Evolutionary conservation across 2,113 vertebrate species (phyloP).

Genomic region (Oncorhynchus gorbuscha): DNA sequence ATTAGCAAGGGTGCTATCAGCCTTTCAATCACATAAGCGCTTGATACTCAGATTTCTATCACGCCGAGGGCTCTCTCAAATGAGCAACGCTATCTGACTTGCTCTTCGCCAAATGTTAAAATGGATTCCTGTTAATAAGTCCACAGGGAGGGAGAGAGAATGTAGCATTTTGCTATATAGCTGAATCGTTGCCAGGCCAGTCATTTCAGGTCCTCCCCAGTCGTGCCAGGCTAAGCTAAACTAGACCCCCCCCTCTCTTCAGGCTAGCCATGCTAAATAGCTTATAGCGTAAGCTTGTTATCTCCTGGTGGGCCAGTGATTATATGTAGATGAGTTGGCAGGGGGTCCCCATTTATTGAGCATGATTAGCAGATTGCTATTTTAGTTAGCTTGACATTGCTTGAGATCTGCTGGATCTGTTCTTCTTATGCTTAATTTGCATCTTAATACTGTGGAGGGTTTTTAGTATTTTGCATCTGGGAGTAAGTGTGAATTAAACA

Average conservation of each 20-base stretch:
- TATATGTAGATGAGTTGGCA: constrained; percentile 26
- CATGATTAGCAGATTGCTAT: constrained; percentile 5
- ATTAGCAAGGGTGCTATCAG: constrained; percentile 31
- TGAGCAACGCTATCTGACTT: constrained; percentile 27
- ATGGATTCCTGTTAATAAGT: constrained; percentile 28
- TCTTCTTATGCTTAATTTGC: not conserved
- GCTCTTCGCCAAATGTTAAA: constrained; percentile 27
- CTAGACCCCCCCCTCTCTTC: constrained; percentile 10
- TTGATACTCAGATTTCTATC: constrained; percentile 27
- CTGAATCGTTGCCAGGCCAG: too few relatives aligned
- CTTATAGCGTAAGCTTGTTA: constrained; percentile 30
- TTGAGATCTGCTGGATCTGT: not conserved
- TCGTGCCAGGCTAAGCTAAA: too few relatives aligned
- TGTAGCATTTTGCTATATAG: too few relatives aligned
- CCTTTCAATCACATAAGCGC: constrained; percentile 24
- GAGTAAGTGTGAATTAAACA: too few relatives aligned
- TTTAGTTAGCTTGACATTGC: constrained; percentile 9
- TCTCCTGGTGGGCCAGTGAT: constrained; percentile 23
- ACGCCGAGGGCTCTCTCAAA: constrained; percentile 15
- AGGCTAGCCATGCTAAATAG: constrained; percentile 31
- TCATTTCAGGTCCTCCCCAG: too few relatives aligned
- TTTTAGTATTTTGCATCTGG: too few relatives aligned
- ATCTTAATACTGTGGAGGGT: not conserved
- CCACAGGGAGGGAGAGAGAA: not conserved
- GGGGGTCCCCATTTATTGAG: constrained; percentile 26